phyloP scores from a whole-genome alignment of 2,888 invertebrate species.

The Stenodema calcarata region DNA sequence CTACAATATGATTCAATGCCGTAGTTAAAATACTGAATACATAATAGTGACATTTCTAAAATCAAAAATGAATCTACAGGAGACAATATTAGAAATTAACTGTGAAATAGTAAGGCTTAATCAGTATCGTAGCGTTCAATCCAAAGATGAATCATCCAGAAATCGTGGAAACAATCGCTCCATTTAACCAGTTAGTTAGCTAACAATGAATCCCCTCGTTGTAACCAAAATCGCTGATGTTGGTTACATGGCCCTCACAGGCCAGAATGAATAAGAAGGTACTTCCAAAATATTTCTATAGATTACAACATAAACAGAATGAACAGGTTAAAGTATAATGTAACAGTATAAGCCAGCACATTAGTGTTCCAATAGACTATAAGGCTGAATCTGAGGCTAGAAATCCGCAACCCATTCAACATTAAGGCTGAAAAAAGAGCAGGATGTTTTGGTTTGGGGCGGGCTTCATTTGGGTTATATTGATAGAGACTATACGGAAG shows the following conservation, averaged over 20 bases:
- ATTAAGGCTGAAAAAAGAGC: constrained; percentile 19
- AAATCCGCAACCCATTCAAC: constrained; percentile 12
- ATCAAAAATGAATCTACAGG: too few relatives aligned
- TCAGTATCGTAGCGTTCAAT: too few relatives aligned
- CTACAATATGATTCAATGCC: too few relatives aligned
- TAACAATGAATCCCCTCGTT: too few relatives aligned
- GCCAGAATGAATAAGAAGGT: too few relatives aligned
- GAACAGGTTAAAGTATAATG: not conserved
- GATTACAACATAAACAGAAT: not conserved
- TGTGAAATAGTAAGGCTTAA: too few relatives aligned
- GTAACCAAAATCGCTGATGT: not conserved
- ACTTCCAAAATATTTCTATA: not conserved
- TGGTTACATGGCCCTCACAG: not conserved
- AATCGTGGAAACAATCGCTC: too few relatives aligned
- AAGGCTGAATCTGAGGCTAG: constrained; percentile 28
- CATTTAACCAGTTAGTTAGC: too few relatives aligned
- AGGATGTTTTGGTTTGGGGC: not conserved
- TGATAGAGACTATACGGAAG: constrained; percentile 39
- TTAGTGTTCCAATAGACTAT: constrained; percentile 42
- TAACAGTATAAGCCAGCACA: constrained; percentile 39
- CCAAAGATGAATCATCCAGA: too few relatives aligned
- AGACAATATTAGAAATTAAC: too few relatives aligned
- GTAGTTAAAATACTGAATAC: too few relatives aligned
- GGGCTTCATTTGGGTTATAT: not conserved
- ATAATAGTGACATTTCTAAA: too few relatives aligned